A percentile compares a stretch with the other conserved stretches of the same genome.
phyloP scores from a whole-genome alignment of 2,113 vertebrate genomes.

The Lasiurus cinereus region DNA sequence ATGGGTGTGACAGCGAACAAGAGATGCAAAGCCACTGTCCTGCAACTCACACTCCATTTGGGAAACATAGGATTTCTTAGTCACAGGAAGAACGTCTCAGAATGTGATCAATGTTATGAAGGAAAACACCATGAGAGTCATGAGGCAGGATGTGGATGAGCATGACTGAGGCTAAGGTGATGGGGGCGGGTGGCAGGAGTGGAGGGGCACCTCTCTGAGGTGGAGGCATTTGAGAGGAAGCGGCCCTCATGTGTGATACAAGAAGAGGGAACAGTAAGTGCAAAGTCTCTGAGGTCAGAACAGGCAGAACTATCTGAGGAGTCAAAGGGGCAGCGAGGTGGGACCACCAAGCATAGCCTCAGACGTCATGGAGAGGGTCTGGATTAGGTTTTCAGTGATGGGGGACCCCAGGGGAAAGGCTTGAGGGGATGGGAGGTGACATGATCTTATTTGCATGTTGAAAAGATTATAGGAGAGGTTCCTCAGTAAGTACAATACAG shows the following conservation, averaged over 20 bases:
- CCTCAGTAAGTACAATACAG: background rate
- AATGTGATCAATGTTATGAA: background rate
- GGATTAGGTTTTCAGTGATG: background rate
- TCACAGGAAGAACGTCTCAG: background rate
- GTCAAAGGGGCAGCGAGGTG: background rate
- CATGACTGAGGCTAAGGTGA: background rate
- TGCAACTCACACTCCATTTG: background rate
- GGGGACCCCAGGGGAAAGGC: background rate
- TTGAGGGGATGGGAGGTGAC: too few relatives aligned
- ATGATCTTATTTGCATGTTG: background rate
- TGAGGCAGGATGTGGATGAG: background rate
- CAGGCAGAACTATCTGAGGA: background rate
- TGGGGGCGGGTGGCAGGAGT: background rate
- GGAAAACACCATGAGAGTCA: background rate
- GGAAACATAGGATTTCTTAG: background rate
- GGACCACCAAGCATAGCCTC: background rate
- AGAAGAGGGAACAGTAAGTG: background rate
- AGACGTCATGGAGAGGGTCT: background rate
- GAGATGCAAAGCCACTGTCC: background rate
- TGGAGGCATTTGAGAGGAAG: background rate
- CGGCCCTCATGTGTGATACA: background rate
- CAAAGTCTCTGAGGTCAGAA: background rate
- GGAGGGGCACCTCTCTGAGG: background rate
- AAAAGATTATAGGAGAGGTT: background rate
- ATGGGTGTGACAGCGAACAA: background rate